Conservation (phyloP, 2,797 vertebrate species). For the Aselliscus stoliczkanus region DNA sequence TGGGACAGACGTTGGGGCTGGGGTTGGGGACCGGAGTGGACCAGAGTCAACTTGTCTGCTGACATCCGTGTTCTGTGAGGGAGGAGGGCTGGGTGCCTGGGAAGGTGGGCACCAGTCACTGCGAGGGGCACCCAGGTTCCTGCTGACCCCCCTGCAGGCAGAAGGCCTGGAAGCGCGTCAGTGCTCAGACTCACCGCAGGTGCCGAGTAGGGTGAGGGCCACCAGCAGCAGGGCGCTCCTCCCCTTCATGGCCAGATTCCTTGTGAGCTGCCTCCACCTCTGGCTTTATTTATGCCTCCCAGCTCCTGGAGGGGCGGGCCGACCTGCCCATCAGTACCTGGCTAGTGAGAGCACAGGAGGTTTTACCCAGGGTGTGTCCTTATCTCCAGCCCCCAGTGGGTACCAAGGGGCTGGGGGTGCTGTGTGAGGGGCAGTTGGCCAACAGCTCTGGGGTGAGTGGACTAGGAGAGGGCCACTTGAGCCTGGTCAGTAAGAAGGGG, state of each 20-base stretch:
- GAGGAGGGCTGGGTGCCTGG: not conserved
- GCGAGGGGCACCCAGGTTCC: not conserved
- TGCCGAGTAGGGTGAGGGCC: not conserved
- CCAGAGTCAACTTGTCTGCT: not conserved
- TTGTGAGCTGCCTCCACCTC: not conserved
- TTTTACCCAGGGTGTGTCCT: not conserved
- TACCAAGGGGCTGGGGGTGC: not conserved
- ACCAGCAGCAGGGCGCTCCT: not conserved
- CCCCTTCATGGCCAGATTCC: slow-evolving; percentile 14
- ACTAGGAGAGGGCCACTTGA: too few species aligned
- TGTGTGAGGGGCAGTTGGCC: not conserved
- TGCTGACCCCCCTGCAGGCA: fast-evolving
- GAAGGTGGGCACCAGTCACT: not conserved
- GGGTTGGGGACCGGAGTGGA: not conserved
- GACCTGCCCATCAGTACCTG: not conserved
- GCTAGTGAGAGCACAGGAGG: not conserved
- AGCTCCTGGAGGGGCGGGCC: not conserved
- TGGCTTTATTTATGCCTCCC: slow-evolving; percentile 59
- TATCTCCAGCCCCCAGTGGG: not conserved
- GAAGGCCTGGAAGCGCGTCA: not conserved
- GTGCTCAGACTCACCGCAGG: slow-evolving; percentile 34
- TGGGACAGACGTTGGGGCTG: not conserved
- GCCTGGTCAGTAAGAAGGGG: not conserved
- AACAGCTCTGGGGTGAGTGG: not conserved
- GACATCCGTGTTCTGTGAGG: not conserved